These are phyloP conservation scores for Hormaphis cornu DNA, from an alignment of 1,140 invertebrate species.

Conservation along the genomic window DNA sequence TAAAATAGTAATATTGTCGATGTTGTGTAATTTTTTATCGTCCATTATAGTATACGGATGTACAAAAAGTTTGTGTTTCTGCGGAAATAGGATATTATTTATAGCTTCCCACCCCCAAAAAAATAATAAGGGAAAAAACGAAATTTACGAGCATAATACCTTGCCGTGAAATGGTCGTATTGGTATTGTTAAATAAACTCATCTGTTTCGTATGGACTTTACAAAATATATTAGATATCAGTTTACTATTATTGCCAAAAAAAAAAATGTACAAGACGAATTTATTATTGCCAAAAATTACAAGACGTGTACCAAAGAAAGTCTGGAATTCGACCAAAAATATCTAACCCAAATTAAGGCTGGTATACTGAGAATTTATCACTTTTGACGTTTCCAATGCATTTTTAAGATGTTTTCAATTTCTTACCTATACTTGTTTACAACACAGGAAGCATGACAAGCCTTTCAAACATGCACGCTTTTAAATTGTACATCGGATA, in stretches of 20 bases:
- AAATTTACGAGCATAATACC: too few species aligned
- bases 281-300: slow-evolving; percentile 17
- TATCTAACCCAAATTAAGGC: not conserved
- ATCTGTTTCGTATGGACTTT: not conserved
- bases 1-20: too few species aligned
- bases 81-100: too few species aligned
- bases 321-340: not conserved
- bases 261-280: too few species aligned
- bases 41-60: too few species aligned
- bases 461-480: not conserved
- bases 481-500: not conserved
- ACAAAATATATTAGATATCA: slow-evolving; percentile 2
- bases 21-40: too few species aligned
- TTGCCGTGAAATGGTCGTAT: too few species aligned
- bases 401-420: slow-evolving; percentile 1
- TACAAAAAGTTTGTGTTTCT: too few species aligned
- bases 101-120: too few species aligned
- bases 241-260: slow-evolving; percentile 4
- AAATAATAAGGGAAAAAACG: too few species aligned
- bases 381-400: slow-evolving; percentile 2
- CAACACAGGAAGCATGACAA: not conserved
- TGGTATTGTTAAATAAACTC: not conserved
- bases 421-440: not conserved
- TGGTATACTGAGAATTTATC: not conserved
- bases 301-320: not conserved